Evolutionary conservation across 2,113 vertebrate species (phyloP), one percentile per base, ranked within the genome.

Genomic region (Caracal caracal): DNA sequence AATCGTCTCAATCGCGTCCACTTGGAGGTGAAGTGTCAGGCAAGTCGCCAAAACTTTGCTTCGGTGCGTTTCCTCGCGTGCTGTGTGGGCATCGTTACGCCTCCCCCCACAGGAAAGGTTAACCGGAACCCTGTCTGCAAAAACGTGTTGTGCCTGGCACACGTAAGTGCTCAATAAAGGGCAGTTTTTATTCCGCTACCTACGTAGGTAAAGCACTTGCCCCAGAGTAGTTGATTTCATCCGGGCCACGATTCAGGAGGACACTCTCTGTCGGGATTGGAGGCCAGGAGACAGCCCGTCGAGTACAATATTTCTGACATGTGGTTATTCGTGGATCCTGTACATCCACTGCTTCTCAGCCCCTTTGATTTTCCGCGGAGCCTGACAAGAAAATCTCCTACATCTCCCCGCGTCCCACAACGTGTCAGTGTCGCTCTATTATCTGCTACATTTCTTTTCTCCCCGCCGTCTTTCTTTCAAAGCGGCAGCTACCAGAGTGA

Each of bases 401-500:
- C 35, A 7, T 17, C 68, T n/a, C 40, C 15, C 17, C 40, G 0
- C 0, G 0, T 37, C 8, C 56, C 17, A 9, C 88, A 35, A 19
- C 12, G 0, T 0, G 24, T 66, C 47, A 7, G 28, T 0, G 0
- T 56, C 2, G 0, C 56, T 2, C 0, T 10, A 1, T 51, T 13
- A 20, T 43, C 53, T 0, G 1, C 56, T 5, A 0, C 19, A 0
- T 49, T 65, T 47, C 71, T 40, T 6, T 20, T 49, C 78, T 47
- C 11, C 26, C 33, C 3, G 0, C 0, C 0, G 0, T 59, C 88
- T 53, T 82, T 24, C 85, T 81, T 68, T 61, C 26, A 30, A 43
- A 68, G 2, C 91, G 22, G 76, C 91, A 26, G 82, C 28, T 5
- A 0, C 65, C 30, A 26, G 81, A 19, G 26, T 0, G 47, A 68